A percentile compares a stretch with the other conserved stretches of the same genome.
These are phyloP conservation scores for Kradibia gibbosae DNA, from an alignment of 1,140 invertebrate species.

Conservation along the genomic window DNA sequence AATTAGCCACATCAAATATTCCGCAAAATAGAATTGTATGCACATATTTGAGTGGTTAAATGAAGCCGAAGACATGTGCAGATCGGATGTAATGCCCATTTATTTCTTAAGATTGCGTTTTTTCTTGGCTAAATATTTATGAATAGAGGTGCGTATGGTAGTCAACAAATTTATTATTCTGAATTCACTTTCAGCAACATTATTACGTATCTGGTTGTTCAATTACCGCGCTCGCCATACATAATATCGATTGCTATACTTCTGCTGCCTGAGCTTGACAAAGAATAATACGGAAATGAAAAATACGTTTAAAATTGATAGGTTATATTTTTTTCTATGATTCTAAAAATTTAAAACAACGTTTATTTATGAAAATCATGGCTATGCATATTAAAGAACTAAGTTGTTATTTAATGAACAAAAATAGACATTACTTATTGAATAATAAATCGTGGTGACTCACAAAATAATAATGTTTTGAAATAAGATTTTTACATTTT, in stretches of 20 bases:
- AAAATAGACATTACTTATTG: background rate
- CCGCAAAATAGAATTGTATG: conserved; percentile 15
- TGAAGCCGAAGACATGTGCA: conserved; percentile 7
- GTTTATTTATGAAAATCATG: too few relatives aligned
- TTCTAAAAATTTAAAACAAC: too few relatives aligned
- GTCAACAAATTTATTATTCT: background rate
- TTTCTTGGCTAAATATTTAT: background rate
- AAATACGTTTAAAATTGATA: background rate
- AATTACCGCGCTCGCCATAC: background rate
- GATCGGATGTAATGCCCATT: conserved; percentile 32
- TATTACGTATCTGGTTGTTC: background rate
- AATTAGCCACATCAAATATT: conserved; percentile 31
- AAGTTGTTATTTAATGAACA: conserved; percentile 3
- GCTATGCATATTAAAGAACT: background rate
- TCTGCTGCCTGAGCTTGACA: too few relatives aligned
- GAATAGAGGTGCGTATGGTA: background rate
- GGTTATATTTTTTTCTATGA: too few relatives aligned
- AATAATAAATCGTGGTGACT: background rate
- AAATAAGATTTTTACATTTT: background rate
- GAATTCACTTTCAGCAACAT: background rate
- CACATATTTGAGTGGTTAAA: background rate
- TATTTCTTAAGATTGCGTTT: conserved; percentile 2
- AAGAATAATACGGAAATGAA: conserved; percentile 33
- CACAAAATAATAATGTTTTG: background rate
- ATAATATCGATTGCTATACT: background rate